These are phyloP conservation scores for Catocala nupta DNA, from an alignment of 2,888 invertebrate species.

Conservation along the genomic window DNA sequence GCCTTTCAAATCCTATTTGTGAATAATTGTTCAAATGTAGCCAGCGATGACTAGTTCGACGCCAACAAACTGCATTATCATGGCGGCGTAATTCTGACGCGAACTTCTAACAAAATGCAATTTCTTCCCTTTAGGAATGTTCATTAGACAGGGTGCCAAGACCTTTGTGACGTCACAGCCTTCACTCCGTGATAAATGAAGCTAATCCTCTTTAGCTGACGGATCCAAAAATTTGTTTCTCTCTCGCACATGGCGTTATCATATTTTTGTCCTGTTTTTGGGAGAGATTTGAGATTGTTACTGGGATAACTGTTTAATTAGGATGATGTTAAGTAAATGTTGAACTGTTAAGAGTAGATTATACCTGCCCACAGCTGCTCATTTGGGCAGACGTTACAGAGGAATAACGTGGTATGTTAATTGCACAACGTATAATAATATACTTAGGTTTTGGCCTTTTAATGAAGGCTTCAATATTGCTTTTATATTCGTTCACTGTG, in stretches of 20 bases:
- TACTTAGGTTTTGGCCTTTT: no score
- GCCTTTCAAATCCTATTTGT: no score
- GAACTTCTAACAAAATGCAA: conserved; percentile 44
- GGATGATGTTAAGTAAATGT: no score
- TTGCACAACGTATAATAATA: no score
- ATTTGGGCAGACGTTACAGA: no score
- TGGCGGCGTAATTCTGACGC: conserved; percentile 21
- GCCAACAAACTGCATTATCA: conserved; percentile 36
- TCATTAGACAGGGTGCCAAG: conserved; percentile 46
- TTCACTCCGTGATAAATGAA: conserved; percentile 55
- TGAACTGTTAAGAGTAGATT: no score
- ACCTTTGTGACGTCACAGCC: conserved; percentile 55
- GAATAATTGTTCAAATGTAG: neutral
- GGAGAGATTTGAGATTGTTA: neutral
- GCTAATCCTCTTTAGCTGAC: conserved; percentile 56
- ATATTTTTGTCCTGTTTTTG: conserved; percentile 23
- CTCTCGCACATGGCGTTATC: conserved; percentile 15
- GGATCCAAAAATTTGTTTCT: conserved; percentile 49
- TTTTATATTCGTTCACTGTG: no score
- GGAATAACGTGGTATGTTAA: no score
- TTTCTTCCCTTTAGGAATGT: conserved; percentile 46
- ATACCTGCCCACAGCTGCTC: no score
- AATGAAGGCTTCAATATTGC: no score
- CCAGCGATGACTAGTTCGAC: conserved; percentile 2
- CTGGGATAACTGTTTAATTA: neutral